These are phyloP conservation scores for Poecilobothrus nobilitatus DNA, from an alignment of 2,888 invertebrate species.

Conservation along the genomic window DNA sequence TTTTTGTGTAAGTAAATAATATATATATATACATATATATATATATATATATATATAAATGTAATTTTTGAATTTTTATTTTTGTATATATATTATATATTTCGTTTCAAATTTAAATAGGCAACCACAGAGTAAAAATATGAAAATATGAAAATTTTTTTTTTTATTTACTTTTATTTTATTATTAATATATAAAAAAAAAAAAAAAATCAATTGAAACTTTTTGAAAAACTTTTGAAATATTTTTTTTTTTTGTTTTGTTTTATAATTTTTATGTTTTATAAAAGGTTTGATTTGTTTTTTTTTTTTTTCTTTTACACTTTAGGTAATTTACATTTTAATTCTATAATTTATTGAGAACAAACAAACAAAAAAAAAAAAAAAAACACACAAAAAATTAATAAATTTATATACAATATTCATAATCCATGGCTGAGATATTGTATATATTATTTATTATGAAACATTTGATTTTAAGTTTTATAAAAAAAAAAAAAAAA, in stretches of 20 bases:
- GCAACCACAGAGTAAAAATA: background rate
- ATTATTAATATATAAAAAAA: background rate
- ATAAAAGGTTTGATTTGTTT: background rate
- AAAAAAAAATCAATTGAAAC: background rate
- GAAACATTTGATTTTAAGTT: background rate
- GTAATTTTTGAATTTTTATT: too few relatives aligned
- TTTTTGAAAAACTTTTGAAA: background rate
- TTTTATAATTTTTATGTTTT: background rate
- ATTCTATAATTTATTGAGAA: too few relatives aligned
- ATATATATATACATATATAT: too few relatives aligned
- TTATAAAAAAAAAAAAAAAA: background rate
- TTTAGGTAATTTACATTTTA: constrained; percentile 7
- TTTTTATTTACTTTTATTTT: background rate
- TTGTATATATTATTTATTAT: constrained; percentile 25
- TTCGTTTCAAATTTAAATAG: constrained; percentile 2
- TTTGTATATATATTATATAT: background rate
- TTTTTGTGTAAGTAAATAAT: background rate
- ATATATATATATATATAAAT: too few relatives aligned
- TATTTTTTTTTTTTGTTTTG: background rate
- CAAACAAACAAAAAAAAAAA: too few relatives aligned
- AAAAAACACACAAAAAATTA: background rate
- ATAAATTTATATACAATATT: constrained; percentile 31
- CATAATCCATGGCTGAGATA: constrained; percentile 42
- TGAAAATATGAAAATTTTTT: too few relatives aligned
- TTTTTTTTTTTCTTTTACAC: constrained; percentile 9